Evolutionary conservation across 53 echinoderm and acorn worm genomes (phyloP).

Genomic region (Henricia sp.): DNA sequence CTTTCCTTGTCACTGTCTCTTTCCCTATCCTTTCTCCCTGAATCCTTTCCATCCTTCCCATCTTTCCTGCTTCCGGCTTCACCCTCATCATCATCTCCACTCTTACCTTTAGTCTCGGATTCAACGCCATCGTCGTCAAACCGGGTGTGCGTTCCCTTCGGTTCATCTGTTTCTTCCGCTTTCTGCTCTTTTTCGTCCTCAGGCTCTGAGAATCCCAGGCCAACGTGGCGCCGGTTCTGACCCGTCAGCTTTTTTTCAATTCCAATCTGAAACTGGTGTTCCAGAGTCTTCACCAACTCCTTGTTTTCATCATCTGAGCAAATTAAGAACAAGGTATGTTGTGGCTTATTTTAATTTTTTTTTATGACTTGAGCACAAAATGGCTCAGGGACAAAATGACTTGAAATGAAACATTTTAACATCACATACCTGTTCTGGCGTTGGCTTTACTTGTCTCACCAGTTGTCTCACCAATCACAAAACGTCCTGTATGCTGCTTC

Average conservation of each 20-base stretch:
- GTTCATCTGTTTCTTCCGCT: background rate
- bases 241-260: conserved; percentile 53
- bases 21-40: background rate
- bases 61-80: background rate
- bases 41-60: conserved; percentile 1
- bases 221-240: conserved; percentile 47
- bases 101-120: background rate
- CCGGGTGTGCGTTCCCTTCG: conserved; percentile 11
- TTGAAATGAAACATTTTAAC: background rate
- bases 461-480: conserved; percentile 49
- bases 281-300: conserved; percentile 6
- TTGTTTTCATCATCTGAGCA: conserved; percentile 40
- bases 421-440: conserved; percentile 41
- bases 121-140: conserved; percentile 3
- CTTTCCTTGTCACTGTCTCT: background rate
- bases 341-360: no score
- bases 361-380: no score
- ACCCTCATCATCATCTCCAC: background rate
- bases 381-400: background rate
- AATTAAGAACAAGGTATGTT: background rate
- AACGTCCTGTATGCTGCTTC: conserved; percentile 55
- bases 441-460: background rate
- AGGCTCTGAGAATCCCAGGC: conserved; percentile 45
- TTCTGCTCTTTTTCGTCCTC: conserved; percentile 17
- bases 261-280: conserved; percentile 30